Evolutionary conservation across 2,888 invertebrate species (phyloP), one percentile per base, ranked within the genome.

Genomic region (Macropis europaea): DNA sequence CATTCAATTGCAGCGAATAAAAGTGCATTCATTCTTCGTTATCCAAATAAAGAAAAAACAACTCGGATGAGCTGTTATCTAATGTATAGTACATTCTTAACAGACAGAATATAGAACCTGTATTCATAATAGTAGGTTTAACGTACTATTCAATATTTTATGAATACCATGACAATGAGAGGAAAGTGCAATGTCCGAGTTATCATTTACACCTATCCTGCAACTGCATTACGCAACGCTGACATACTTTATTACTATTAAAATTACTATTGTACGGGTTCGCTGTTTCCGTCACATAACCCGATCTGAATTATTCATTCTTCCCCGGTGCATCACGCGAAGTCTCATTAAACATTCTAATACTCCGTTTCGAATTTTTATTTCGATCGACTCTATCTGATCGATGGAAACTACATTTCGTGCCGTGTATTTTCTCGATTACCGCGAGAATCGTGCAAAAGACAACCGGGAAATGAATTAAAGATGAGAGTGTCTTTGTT

Each of bases 381-480:
- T 4, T 11, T 15, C 3, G 22, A 30, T 32, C 19, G 38, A 19
- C 15, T 13, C 30, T 11, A 13, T 38, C 17, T 15, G 48, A 48
- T 63, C 24, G 36, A 32, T 22, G 9, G 6, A 17, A 22, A 42
- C 40, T 17, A 7, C 24, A 13, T 30, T 2, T 3, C 11, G 7
- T 19, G 19, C 17, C 15, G 15, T 17, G 15, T 15, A 11, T 30
- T 42, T 32, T 17, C 11, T 3, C 19, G 28, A 3, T 45, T 9
- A 45, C 19, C 3, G 11, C 17, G 17, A 13, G n/a, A 30, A 40
- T 30, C 34, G 42, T 9, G 3, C 22, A 15, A n/a, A 36, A 17
- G n/a, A 26, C 11, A 11, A 30, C 52, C 22, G 28, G 50, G 17
- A 42, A 40, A 54, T 72, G 69, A 57, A 72, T 72, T 57, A 69